Percentiles rank a stretch among this genome's conserved stretches.
These are phyloP conservation scores for Acanthopagrus latus DNA, from an alignment of 2,797 vertebrate genomes.

Conservation along the genomic window DNA sequence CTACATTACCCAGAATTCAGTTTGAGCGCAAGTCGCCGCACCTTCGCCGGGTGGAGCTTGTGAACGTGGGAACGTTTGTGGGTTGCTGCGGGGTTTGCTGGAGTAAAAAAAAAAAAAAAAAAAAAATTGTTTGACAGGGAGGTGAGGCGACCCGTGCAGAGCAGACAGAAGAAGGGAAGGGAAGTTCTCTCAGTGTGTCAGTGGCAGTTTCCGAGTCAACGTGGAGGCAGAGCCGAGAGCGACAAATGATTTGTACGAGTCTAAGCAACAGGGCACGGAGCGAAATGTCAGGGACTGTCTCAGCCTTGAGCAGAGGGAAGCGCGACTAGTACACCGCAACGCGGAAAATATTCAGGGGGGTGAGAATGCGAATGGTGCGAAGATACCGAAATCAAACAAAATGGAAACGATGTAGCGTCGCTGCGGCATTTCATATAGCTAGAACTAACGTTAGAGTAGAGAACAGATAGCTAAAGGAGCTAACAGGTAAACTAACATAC, in stretches of 20 bases:
- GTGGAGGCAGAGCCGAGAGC: conserved; percentile 32
- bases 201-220: conserved; percentile 49
- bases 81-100: conserved; percentile 36
- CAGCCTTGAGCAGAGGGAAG: conserved; percentile 64
- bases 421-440: conserved; percentile 79
- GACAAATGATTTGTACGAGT: conserved; percentile 64
- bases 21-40: conserved; percentile 63
- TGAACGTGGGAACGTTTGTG: conserved; percentile 76
- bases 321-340: conserved; percentile 78
- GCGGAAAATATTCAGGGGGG: conserved; percentile 74
- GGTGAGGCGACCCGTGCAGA: conserved; percentile 58
- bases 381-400: conserved; percentile 76
- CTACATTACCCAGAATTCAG: conserved; percentile 81
- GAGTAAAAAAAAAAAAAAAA: conserved; percentile 48
- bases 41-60: conserved; percentile 82
- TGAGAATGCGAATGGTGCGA: conserved; percentile 85
- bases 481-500: conserved; percentile 78
- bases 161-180: conserved; percentile 53
- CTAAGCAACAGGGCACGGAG: conserved; percentile 86
- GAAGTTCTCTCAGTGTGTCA: conserved; percentile 40
- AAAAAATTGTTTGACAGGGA: conserved; percentile 80
- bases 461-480: conserved; percentile 80
- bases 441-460: conserved; percentile 79
- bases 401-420: conserved; percentile 86
- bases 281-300: conserved; percentile 76